phyloP scores from a whole-genome alignment of 2,888 invertebrate genomes.

The Aelia acuminata region DNA sequence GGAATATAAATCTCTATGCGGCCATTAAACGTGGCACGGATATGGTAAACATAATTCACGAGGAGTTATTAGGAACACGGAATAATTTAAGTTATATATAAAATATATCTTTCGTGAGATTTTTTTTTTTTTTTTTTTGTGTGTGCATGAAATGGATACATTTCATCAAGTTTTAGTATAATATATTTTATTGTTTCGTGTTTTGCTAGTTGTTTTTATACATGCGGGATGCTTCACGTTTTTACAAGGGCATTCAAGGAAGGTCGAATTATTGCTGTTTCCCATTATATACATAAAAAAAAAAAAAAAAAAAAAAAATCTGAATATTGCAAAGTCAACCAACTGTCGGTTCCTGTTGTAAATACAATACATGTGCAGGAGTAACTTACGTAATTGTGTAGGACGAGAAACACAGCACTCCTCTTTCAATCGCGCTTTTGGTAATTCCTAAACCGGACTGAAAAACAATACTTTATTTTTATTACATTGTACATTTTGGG shows the following conservation, averaged over 20 bases:
- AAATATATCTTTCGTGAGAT: background rate
- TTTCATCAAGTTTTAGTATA: background rate
- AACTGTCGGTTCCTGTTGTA: too few species aligned
- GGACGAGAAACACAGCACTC: too few species aligned
- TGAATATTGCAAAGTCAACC: too few species aligned
- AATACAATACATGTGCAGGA: too few species aligned
- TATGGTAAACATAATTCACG: background rate
- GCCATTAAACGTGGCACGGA: background rate
- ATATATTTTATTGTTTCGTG: background rate
- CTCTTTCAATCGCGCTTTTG: too few species aligned
- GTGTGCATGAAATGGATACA: background rate
- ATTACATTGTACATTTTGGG: too few species aligned
- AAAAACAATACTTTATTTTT: too few species aligned
- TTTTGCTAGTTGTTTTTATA: background rate
- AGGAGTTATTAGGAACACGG: constrained; percentile 30
- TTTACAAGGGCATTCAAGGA: background rate
- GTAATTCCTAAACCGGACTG: too few species aligned
- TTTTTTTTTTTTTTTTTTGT: background rate
- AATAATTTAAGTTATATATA: constrained; percentile 6
- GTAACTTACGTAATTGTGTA: too few species aligned
- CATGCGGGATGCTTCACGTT: background rate
- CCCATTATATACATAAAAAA: too few species aligned
- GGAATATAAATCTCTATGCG: background rate
- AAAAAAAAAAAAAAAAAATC: too few species aligned
- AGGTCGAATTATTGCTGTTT: background rate